These are phyloP conservation scores for Erebia epiphron DNA, from an alignment of 2,888 invertebrate species.

Conservation along the genomic window DNA sequence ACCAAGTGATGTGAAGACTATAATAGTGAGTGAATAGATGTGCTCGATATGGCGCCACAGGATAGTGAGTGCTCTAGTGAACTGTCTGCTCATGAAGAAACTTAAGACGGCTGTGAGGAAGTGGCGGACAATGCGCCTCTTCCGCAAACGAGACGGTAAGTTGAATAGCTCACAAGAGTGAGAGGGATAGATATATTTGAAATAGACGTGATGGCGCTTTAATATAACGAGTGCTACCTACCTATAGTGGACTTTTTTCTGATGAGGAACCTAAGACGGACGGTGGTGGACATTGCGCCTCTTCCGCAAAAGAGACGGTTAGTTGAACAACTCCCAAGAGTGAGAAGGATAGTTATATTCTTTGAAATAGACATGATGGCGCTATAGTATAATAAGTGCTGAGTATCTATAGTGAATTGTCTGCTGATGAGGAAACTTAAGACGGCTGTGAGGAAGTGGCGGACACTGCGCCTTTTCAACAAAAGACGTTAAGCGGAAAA, in stretches of 20 bases:
- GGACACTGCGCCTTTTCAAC: slow-evolving; percentile 74
- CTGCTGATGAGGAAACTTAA: slow-evolving; percentile 75
- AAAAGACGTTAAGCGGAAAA: no score
- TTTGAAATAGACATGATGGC: background rate
- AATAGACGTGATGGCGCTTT: background rate
- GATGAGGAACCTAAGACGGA: slow-evolving; percentile 75
- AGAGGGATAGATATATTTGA: background rate
- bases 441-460: slow-evolving; percentile 75
- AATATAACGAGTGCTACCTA: background rate
- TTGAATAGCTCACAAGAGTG: slow-evolving; percentile 2
- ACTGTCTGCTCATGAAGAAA: slow-evolving; percentile 75
- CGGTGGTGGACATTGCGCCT: slow-evolving; percentile 80
- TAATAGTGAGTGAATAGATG: slow-evolving; percentile 52
- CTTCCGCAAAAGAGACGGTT: slow-evolving; percentile 73
- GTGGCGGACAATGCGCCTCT: slow-evolving; percentile 80
- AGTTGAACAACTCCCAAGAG: slow-evolving; percentile 38
- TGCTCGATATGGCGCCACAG: slow-evolving; percentile 67
- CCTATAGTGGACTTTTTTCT: slow-evolving; percentile 61
- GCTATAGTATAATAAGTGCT: background rate
- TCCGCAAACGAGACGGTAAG: slow-evolving; percentile 73
- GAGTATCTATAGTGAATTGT: slow-evolving; percentile 53
- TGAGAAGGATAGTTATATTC: background rate
- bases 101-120: slow-evolving; percentile 74
- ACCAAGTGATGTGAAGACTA: background rate
- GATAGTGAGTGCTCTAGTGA: slow-evolving; percentile 55